Percentiles rank a stretch among this genome's conserved stretches.
phyloP scores from a whole-genome alignment of 2,888 invertebrate species.

The Zygogramma bicolorata region DNA sequence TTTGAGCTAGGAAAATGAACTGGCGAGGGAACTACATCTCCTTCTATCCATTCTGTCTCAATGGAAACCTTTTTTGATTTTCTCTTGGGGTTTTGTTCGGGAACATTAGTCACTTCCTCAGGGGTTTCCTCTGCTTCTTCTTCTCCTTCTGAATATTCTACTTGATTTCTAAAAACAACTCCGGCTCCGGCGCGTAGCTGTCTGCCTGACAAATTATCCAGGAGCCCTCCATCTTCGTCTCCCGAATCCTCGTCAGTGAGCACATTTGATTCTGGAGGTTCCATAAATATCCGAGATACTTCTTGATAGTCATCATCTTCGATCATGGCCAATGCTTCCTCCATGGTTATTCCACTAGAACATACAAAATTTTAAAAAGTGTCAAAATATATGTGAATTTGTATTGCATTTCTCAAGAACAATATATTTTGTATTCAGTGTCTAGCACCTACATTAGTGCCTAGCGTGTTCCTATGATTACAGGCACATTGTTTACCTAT shows the following conservation, averaged over 20 bases:
- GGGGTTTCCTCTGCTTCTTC: neutral
- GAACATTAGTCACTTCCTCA: neutral
- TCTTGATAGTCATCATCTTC: neutral
- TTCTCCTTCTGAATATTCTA: neutral
- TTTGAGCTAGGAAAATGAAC: neutral
- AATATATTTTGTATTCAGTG: neutral
- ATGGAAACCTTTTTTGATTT: neutral
- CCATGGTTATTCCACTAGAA: constrained; percentile 6
- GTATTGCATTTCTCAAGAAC: neutral
- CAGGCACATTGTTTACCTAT: no score
- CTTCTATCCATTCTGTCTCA: constrained; percentile 11
- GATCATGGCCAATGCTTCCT: constrained; percentile 8
- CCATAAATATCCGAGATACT: constrained; percentile 8
- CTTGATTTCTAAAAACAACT: constrained; percentile 7
- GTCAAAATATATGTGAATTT: neutral
- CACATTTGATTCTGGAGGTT: constrained; percentile 21
- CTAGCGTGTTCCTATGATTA: constrained; percentile 16
- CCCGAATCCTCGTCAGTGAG: constrained; percentile 26
- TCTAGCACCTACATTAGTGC: constrained; percentile 4
- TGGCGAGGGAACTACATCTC: neutral
- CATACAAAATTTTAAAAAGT: neutral
- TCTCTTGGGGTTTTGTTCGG: neutral
- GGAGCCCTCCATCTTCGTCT: constrained; percentile 26
- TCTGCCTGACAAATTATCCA: constrained; percentile 25
- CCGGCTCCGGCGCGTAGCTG: constrained; percentile 22